Evolutionary conservation across 2,113 vertebrate genomes (phyloP).

Genomic region (Xyliphius kryptos): DNA sequence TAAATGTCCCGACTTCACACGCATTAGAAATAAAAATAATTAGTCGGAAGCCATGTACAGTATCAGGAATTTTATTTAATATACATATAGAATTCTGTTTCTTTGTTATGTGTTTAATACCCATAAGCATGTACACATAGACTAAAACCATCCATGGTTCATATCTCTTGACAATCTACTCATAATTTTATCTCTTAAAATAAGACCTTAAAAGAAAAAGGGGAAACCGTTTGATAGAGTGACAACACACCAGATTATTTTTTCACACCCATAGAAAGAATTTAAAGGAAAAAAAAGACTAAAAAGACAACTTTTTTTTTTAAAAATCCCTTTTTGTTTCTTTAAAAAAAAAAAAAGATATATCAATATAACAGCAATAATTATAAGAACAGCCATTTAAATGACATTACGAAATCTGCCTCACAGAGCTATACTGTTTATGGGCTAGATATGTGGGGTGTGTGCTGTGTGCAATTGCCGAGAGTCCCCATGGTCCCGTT

Average conservation of each 20-base stretch:
- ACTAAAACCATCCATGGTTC: slow-evolving; percentile 64
- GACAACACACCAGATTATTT: slow-evolving; percentile 58
- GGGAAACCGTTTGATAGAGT: slow-evolving; percentile 45
- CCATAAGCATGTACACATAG: slow-evolving; percentile 69
- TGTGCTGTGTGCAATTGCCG: slow-evolving; percentile 31
- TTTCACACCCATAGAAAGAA: slow-evolving; percentile 51
- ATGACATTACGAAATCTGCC: slow-evolving; percentile 55
- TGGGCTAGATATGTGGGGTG: slow-evolving; percentile 33
- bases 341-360: slow-evolving; percentile 37
- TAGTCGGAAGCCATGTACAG: slow-evolving; percentile 42
- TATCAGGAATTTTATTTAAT: slow-evolving; percentile 71
- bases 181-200: slow-evolving; percentile 61
- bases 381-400: slow-evolving; percentile 66
- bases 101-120: slow-evolving; percentile 68
- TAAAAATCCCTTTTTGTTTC: slow-evolving; percentile 63
- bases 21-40: background rate
- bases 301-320: slow-evolving; percentile 31
- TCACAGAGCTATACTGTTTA: slow-evolving; percentile 49
- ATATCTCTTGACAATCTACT: slow-evolving; percentile 59
- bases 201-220: slow-evolving; percentile 58
- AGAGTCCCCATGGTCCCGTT: slow-evolving; percentile 48
- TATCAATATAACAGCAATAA: slow-evolving; percentile 62
- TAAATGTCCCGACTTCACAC: background rate
- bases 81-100: slow-evolving; percentile 70
- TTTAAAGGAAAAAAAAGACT: slow-evolving; percentile 43